These are phyloP conservation scores for Scaptomyza graminum DNA, from an alignment of 1,140 invertebrate species.

Conservation along the genomic window DNA sequence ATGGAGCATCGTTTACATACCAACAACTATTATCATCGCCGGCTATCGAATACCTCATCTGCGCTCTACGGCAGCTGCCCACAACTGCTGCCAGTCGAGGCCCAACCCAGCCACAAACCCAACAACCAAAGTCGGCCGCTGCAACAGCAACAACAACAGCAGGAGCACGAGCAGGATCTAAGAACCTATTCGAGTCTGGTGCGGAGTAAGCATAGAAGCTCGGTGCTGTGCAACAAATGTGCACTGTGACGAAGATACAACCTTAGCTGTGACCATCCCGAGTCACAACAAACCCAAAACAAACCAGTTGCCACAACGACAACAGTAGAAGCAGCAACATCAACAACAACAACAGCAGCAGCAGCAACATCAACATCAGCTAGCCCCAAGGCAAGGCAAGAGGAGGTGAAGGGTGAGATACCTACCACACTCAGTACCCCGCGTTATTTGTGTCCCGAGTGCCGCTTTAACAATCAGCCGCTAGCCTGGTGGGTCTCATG, in stretches of 20 bases:
- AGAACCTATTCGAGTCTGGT: constrained; percentile 65
- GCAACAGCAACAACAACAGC: constrained; percentile 30
- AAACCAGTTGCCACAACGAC: constrained; percentile 7
- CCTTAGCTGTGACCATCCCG: constrained; percentile 77
- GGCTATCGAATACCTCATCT: constrained; percentile 78
- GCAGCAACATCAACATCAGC: constrained; percentile 10
- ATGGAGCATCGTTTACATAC: constrained; percentile 70
- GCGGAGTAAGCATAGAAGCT: constrained; percentile 55
- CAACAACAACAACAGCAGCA: background rate
- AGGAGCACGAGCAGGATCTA: constrained; percentile 19
- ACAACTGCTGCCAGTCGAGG: constrained; percentile 46
- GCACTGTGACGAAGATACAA: constrained; percentile 84
- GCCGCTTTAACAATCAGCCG: constrained; percentile 80
- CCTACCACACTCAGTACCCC: constrained; percentile 36
- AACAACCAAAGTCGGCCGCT: constrained; percentile 13
- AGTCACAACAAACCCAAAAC: constrained; percentile 26
- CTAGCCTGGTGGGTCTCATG: constrained; percentile 82
- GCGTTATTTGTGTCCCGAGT: constrained; percentile 72
- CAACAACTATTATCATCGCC: constrained; percentile 65
- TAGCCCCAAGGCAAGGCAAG: constrained; percentile 11
- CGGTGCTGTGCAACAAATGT: constrained; percentile 78
- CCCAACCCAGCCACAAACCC: constrained; percentile 15
- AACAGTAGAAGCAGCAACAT: background rate
- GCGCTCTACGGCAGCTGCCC: constrained; percentile 79
- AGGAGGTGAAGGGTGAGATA: constrained; percentile 3